phyloP scores from a whole-genome alignment of 2,888 invertebrate species.

The Metopia argyrocephala region DNA sequence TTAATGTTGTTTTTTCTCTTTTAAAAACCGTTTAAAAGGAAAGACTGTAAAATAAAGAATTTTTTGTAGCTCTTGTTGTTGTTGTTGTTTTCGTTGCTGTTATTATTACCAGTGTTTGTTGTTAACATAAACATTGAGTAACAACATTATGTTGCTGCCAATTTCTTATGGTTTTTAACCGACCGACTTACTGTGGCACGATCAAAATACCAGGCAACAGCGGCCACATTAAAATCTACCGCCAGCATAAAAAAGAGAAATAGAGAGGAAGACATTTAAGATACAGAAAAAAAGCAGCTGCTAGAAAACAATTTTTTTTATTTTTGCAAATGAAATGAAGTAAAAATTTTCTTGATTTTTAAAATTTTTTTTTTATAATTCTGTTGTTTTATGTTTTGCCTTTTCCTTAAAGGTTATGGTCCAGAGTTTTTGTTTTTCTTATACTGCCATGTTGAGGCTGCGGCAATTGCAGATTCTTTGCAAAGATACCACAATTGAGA shows the following conservation, averaged over 20 bases:
- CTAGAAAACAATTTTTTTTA: constrained; percentile 42
- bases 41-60: constrained; percentile 47
- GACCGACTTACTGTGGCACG: constrained; percentile 18
- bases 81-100: not conserved
- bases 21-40: not conserved
- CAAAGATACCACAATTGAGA: constrained; percentile 54
- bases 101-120: constrained; percentile 20
- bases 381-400: constrained; percentile 17
- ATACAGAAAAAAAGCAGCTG: constrained; percentile 47
- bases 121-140: constrained; percentile 47
- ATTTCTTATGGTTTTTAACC: constrained; percentile 20
- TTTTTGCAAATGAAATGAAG: constrained; percentile 46
- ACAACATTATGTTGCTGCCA: constrained; percentile 50
- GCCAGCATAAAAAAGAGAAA: constrained; percentile 15
- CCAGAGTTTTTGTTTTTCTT: constrained; percentile 31
- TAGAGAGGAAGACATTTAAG: not conserved
- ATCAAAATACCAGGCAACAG: constrained; percentile 6
- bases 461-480: constrained; percentile 55
- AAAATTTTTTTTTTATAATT: not conserved
- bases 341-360: constrained; percentile 39
- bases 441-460: constrained; percentile 26
- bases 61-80: constrained; percentile 29
- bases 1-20: constrained; percentile 12
- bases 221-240: constrained; percentile 58
- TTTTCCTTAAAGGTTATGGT: constrained; percentile 62